Evolutionary conservation across 2,113 vertebrate genomes (phyloP).

Genomic region (Phycodurus eques): DNA sequence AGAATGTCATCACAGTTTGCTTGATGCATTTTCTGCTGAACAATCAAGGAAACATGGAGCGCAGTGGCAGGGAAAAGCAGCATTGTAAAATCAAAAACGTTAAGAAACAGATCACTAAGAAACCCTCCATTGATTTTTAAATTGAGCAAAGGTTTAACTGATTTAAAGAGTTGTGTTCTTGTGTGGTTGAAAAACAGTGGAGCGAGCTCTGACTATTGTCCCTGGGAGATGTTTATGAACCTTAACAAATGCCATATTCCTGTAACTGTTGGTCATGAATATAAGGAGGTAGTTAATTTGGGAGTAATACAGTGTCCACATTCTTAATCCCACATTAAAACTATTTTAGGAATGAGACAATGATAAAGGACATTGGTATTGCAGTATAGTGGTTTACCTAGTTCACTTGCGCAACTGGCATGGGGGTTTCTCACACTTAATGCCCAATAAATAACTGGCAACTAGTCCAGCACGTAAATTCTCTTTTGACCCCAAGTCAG

Average conservation of each 20-base stretch:
- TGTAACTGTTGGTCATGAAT: neutral
- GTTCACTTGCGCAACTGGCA: neutral
- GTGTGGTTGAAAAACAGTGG: too few species aligned
- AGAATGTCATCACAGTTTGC: constrained; percentile 14
- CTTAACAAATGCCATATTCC: neutral
- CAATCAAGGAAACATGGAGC: neutral
- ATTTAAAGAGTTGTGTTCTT: neutral
- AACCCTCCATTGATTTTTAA: neutral
- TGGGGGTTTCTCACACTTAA: too few species aligned
- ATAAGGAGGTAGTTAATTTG: neutral
- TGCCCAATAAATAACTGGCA: too few species aligned
- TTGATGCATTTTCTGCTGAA: constrained; percentile 15
- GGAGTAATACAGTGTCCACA: neutral
- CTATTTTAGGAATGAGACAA: neutral
- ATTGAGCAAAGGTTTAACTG: neutral
- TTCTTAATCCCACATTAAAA: neutral
- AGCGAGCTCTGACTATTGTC: too few species aligned
- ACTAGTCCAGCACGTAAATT: too few species aligned
- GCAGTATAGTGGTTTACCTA: neutral
- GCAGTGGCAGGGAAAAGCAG: neutral
- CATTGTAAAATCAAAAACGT: neutral
- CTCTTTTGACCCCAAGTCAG: too few species aligned
- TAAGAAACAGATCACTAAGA: neutral
- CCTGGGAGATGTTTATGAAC: neutral
- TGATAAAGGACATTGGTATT: neutral